Percentiles rank a stretch among this genome's conserved stretches.
Evolutionary conservation across 2,113 vertebrate species (phyloP).

Genomic region (Mesitornis unicolor): DNA sequence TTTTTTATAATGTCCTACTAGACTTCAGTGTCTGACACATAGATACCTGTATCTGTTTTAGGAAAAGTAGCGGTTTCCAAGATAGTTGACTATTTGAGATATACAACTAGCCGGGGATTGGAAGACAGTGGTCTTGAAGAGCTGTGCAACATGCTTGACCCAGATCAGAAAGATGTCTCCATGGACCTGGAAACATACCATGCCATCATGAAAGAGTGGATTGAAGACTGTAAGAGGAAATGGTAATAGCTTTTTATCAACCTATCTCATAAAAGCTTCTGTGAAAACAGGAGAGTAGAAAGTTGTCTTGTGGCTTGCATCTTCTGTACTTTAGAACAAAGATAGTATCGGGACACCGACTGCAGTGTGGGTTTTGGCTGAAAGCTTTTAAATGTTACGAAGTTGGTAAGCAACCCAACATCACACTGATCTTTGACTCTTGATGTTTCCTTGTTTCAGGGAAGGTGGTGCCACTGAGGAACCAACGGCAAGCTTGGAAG

Average conservation of each 20-base stretch:
- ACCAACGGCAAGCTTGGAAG: not conserved
- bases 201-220: constrained; percentile 86
- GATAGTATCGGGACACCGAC: not conserved
- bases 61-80: constrained; percentile 88
- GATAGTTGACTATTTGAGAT: constrained; percentile 84
- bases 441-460: not conserved
- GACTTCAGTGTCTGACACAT: not conserved
- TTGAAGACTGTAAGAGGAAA: constrained; percentile 79
- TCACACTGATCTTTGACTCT: not conserved
- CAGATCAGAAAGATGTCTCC: constrained; percentile 80
- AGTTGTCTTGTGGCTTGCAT: not conserved
- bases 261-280: not conserved
- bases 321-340: not conserved
- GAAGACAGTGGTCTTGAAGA: constrained; percentile 85
- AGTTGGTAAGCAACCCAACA: not conserved
- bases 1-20: not conserved
- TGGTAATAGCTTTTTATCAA: constrained; percentile 61
- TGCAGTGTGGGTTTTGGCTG: not conserved
- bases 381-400: not conserved
- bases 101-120: constrained; percentile 76
- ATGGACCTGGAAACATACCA: constrained; percentile 86
- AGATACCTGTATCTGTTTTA: not conserved
- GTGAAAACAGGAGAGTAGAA: not conserved
- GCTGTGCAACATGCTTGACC: constrained; percentile 87
- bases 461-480: not conserved